Evolutionary conservation across 2,888 invertebrate species (phyloP).

Genomic region (Pelosia muscerda): DNA sequence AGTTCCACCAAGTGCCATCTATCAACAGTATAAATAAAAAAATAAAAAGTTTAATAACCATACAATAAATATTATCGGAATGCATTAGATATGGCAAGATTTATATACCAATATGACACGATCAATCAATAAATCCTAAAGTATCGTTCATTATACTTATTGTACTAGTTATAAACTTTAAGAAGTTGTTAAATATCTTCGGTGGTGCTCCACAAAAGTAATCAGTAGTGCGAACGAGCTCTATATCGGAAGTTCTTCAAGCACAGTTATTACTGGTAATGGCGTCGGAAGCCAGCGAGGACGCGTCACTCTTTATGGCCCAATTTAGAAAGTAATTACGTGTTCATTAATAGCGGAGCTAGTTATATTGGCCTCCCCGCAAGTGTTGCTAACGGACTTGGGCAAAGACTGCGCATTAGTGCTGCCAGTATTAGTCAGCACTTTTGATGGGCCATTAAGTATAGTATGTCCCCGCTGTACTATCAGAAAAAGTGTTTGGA

Average conservation of each 20-base stretch:
- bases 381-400: constrained; percentile 22
- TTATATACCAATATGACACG: background rate
- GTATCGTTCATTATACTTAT: background rate
- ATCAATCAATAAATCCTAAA: background rate
- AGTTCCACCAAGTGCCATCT: too few relatives aligned
- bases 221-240: constrained; percentile 12
- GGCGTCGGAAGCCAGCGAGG: constrained; percentile 11
- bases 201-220: constrained; percentile 6
- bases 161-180: background rate
- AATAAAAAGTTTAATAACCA: too few relatives aligned
- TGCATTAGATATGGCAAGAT: too few relatives aligned
- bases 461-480: background rate
- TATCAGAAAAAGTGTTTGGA: too few relatives aligned
- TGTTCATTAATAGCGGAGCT: constrained; percentile 47
- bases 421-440: background rate
- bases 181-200: background rate
- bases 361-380: constrained; percentile 31
- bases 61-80: too few relatives aligned
- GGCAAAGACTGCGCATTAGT: background rate
- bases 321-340: constrained; percentile 52
- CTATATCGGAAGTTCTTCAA: constrained; percentile 16
- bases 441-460: background rate
- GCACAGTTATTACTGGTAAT: constrained; percentile 23
- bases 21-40: too few relatives aligned
- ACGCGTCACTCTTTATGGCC: constrained; percentile 41